These are phyloP conservation scores for Crypturellus tataupa DNA, from an alignment of 2,797 vertebrate genomes.

Conservation along the genomic window DNA sequence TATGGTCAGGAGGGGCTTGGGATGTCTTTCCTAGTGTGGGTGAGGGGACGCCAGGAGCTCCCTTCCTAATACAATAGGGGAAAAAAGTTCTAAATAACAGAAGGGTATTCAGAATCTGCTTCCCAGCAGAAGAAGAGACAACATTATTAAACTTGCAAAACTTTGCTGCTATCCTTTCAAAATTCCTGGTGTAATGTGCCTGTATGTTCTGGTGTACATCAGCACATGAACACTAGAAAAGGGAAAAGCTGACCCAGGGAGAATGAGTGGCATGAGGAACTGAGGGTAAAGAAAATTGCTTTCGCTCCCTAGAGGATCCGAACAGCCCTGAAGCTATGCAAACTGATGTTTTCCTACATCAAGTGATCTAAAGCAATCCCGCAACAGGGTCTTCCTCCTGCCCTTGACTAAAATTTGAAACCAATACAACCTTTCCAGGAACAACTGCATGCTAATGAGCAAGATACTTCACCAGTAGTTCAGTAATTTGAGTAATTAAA, in stretches of 20 bases:
- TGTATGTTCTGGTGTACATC: background rate
- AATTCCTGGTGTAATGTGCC: background rate
- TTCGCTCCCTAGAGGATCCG: slow-evolving; percentile 36
- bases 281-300: slow-evolving; percentile 53
- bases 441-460: background rate
- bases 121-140: background rate
- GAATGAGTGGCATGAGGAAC: slow-evolving; percentile 35
- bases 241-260: background rate
- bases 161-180: background rate
- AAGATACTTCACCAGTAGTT: slow-evolving; percentile 14
- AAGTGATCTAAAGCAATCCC: slow-evolving; percentile 16
- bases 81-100: background rate
- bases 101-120: background rate
- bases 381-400: background rate
- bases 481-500: slow-evolving; percentile 22
- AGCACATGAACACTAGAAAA: background rate
- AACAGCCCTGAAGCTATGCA: slow-evolving; percentile 23
- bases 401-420: slow-evolving; percentile 10
- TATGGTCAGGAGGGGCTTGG: too few relatives aligned
- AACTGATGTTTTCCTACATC: slow-evolving; percentile 14
- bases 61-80: background rate
- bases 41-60: background rate
- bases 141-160: background rate
- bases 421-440: background rate
- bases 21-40: background rate